These are phyloP conservation scores for Prosapia bicincta DNA, from an alignment of 2,888 invertebrate species.

Conservation along the genomic window DNA sequence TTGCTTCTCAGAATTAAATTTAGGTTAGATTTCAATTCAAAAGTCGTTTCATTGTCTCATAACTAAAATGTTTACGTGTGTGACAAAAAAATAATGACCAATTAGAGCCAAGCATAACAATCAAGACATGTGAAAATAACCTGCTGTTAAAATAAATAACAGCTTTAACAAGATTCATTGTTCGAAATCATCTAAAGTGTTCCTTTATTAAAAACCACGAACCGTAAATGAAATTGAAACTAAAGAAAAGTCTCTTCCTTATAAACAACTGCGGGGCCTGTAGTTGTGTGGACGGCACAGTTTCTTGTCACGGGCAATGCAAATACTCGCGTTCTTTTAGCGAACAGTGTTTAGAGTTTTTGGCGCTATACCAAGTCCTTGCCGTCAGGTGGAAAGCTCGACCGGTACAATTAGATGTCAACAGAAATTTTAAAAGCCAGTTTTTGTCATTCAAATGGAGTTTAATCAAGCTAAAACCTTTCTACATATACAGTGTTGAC, in stretches of 20 bases:
- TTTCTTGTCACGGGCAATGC: neutral
- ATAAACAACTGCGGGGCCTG: neutral
- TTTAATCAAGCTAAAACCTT: neutral
- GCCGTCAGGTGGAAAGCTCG: neutral
- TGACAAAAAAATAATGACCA: neutral
- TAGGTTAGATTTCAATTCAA: conserved; percentile 14
- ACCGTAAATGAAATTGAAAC: neutral
- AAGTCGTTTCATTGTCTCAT: neutral
- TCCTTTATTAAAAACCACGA: neutral
- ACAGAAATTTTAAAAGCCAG: neutral
- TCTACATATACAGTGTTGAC: neutral
- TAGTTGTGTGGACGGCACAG: neutral
- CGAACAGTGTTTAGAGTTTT: neutral
- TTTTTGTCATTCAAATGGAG: neutral
- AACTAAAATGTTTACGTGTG: neutral
- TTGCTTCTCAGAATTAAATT: neutral
- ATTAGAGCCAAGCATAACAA: neutral
- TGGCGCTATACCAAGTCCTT: neutral
- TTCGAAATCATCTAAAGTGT: neutral
- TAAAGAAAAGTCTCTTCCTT: neutral
- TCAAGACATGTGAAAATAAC: neutral
- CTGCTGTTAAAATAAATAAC: neutral
- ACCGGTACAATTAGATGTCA: neutral
- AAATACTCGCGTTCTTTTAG: neutral
- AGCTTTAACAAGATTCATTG: neutral